These are phyloP conservation scores for Promerops cafer DNA, from an alignment of 2,113 vertebrate genomes.

Conservation along the genomic window DNA sequence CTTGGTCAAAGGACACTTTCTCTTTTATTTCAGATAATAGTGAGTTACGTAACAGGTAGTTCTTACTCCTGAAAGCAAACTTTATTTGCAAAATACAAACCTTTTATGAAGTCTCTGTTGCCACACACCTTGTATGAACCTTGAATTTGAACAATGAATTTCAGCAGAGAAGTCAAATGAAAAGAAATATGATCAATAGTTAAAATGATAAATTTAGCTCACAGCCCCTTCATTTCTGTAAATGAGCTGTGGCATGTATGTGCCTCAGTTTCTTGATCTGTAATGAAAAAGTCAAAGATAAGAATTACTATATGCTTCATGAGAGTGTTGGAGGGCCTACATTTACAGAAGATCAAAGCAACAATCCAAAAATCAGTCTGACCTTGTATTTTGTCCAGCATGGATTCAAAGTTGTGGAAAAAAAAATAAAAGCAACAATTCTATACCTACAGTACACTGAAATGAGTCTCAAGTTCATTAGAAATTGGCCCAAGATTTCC, in stretches of 20 bases:
- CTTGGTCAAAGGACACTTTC: neutral
- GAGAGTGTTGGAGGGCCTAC: neutral
- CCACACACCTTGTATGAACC: neutral
- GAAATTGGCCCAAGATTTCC: neutral
- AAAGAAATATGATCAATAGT: neutral
- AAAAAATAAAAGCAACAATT: neutral
- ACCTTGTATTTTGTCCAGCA: neutral
- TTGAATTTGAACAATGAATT: neutral
- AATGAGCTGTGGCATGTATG: neutral
- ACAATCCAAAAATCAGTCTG: neutral
- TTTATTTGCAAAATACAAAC: neutral
- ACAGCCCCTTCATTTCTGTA: neutral
- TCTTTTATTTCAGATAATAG: neutral
- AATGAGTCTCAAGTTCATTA: neutral
- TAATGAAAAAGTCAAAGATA: neutral
- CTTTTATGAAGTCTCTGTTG: neutral
- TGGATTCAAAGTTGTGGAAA: neutral
- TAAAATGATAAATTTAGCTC: neutral
- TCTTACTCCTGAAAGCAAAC: neutral
- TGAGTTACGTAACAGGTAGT: neutral
- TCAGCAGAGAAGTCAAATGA: neutral
- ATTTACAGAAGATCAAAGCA: neutral
- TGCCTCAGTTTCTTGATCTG: neutral
- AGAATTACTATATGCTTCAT: neutral
- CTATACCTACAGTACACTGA: neutral